Evolutionary conservation across 1,140 invertebrate genomes (phyloP).

Genomic region (Homalodisca vitripennis): DNA sequence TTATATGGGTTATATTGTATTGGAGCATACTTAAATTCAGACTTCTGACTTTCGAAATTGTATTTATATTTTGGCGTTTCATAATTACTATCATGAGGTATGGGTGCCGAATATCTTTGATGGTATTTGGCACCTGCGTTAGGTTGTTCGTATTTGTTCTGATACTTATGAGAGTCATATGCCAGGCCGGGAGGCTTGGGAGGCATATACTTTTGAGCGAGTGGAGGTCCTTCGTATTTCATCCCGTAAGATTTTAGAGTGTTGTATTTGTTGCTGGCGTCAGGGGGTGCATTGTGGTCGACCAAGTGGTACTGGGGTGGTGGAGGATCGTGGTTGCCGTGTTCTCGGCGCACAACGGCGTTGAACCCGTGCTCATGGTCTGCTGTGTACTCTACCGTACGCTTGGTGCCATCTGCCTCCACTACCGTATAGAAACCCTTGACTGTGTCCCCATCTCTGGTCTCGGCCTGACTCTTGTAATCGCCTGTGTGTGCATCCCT

Average conservation of each 20-base stretch:
- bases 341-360: conserved; percentile 49
- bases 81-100: conserved; percentile 2
- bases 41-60: neutral
- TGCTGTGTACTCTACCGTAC: conserved; percentile 60
- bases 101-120: conserved; percentile 1
- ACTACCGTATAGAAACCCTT: conserved; percentile 48
- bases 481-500: conserved; percentile 45
- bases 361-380: conserved; percentile 63
- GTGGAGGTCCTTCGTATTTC: too few relatives aligned
- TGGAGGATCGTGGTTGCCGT: neutral
- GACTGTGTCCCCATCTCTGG: conserved; percentile 46
- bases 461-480: conserved; percentile 44
- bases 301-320: neutral
- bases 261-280: neutral
- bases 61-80: conserved; percentile 22
- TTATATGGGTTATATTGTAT: too few relatives aligned
- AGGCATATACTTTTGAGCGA: too few relatives aligned
- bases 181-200: too few relatives aligned
- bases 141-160: conserved; percentile 10
- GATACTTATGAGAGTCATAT: neutral
- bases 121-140: conserved; percentile 23
- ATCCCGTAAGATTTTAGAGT: too few relatives aligned
- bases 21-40: neutral
- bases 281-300: neutral
- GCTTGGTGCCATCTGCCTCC: conserved; percentile 56